Evolutionary conservation across 2,888 invertebrate species (phyloP), one percentile per base, ranked within the genome.

Genomic region (Phlogophora meticulosa): DNA sequence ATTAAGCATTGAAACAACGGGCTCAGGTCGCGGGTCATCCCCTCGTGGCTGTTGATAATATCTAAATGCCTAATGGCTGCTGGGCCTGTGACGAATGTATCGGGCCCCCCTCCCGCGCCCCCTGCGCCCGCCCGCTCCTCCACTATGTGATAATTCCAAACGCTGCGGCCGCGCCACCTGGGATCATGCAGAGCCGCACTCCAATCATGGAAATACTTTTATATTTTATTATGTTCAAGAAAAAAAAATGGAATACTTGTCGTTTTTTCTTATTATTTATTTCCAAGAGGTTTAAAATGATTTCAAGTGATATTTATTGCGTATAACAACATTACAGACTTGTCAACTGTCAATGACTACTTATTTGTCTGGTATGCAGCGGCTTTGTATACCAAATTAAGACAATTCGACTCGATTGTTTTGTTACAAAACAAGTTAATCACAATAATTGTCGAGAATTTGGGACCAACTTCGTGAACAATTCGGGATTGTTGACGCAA

Each of bases 21-120:
- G 88, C 91, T 87, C 91, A 92, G 93, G 94, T 93, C 93, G 93
- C 91, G 94, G 92, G 92, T 91, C 90, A 92, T 91, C 93, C 94
- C 93, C 90, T 82, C 85, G 92, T 88, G 94, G 90, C 91, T 85
- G 89, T 90, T 92, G 95, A 95, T 95, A 94, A 95, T 95, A 96
- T 95, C 96, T 95, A 96, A 96, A 96, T 95, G 94, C 95, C 96
- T 96, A 95, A 95, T 95, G 95, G 96, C 95, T 96, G 95, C 94
- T 95, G 96, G 94, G 95, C 94, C 94, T 94, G 95, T 95, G 95
- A 95, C 94, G 94, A 95, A 94, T 95, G 95, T 94, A 94, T 94
- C 92, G 93, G 90, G 91, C 89, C 87, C 83, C 83, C 80, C 93
- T 65, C 84, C 85, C 70, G 69, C 77, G 59, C 53, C 83, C 81